Evolutionary conservation across 2,888 invertebrate species (phyloP).

Genomic region (Cantharis flavilabris): DNA sequence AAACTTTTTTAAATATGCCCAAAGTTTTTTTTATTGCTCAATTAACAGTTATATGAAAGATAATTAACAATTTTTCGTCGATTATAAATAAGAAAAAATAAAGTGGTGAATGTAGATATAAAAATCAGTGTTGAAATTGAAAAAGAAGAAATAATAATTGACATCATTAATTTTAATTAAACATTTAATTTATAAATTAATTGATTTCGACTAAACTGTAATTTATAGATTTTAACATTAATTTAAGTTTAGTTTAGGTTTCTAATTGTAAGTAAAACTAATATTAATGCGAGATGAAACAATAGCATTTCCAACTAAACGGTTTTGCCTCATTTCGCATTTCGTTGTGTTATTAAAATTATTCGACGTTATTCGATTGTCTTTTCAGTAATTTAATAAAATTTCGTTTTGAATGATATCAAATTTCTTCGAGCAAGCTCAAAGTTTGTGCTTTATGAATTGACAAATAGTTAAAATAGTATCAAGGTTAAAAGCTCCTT

Average conservation of each 20-base stretch:
- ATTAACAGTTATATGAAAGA: not conserved
- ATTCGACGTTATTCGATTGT: not conserved
- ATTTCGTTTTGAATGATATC: not conserved
- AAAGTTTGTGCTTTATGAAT: conserved; percentile 42
- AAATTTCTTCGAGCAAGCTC: not conserved
- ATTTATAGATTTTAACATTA: not conserved
- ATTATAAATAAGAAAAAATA: not conserved
- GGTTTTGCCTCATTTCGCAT: not conserved
- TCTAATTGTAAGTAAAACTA: not conserved
- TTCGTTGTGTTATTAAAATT: not conserved
- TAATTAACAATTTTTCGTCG: not conserved
- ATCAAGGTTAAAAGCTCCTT: conserved; percentile 43
- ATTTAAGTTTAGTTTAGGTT: not conserved
- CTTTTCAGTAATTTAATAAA: not conserved
- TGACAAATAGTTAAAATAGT: conserved; percentile 47
- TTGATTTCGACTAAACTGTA: not conserved
- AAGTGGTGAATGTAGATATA: not conserved
- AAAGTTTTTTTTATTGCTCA: not conserved
- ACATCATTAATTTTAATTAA: not conserved
- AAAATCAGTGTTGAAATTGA: not conserved
- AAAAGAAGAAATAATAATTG: not conserved
- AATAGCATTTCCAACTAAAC: not conserved
- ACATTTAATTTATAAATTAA: not conserved
- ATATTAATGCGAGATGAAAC: not conserved
- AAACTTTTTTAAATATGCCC: not conserved